Conservation (phyloP, 1,140 invertebrate species). For the Euglossa dilemma region DNA sequence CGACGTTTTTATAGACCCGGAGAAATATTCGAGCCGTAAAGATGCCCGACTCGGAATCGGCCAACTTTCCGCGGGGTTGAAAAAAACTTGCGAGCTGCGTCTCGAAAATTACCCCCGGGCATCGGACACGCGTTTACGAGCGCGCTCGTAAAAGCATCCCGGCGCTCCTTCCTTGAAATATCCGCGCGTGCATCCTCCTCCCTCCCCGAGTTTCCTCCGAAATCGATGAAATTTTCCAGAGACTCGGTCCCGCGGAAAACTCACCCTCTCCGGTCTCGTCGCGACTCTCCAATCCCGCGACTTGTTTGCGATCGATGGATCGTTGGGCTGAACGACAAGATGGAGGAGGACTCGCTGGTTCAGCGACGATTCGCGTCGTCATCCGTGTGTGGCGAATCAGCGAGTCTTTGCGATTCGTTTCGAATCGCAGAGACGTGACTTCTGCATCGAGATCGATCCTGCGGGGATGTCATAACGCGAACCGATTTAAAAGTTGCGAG, state of each 20-base stretch:
- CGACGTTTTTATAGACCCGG: not conserved
- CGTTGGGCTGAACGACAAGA: no score
- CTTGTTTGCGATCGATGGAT: no score
- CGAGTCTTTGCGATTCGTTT: no score
- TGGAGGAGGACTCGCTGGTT: no score
- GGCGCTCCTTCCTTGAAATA: no score
- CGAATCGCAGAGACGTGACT: not conserved
- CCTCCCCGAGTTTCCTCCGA: not conserved
- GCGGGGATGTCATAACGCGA: no score
- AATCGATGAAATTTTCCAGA: not conserved
- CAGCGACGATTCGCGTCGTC: no score
- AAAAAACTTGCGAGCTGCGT: not conserved
- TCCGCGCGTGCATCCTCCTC: not conserved
- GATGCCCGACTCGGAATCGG: not conserved
- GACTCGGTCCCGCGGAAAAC: not conserved
- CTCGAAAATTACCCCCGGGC: constrained; percentile 1
- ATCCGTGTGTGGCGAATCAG: no score
- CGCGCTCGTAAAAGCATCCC: constrained; percentile 4
- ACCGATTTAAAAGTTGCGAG: not conserved
- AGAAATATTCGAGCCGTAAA: not conserved
- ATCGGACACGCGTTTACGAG: constrained; percentile 6
- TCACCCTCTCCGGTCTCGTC: not conserved
- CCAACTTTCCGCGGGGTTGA: not conserved
- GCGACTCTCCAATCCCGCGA: not conserved
- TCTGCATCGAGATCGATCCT: not conserved